Base-by-base conservation (phyloP, 2,797 vertebrate genomes). In the Paguma larvata region DNA sequence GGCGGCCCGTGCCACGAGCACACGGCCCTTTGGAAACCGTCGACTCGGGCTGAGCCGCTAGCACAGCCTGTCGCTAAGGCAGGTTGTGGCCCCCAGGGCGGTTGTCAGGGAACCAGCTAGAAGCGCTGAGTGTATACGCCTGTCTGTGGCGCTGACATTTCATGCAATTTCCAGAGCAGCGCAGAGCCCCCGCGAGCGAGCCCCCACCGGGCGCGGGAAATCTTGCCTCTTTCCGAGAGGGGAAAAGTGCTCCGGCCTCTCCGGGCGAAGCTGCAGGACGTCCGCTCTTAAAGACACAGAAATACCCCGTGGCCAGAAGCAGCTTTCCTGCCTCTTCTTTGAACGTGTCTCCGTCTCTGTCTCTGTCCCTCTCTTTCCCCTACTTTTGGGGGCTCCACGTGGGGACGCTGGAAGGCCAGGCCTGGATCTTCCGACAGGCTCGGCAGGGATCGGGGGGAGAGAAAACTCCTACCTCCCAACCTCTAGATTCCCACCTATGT, bases 401-500 rank as follows among this genome's bases (percentile, higher is more conserved):
- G 15, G 6, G 51, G 21, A 7, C 15, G 4, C 18, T 18, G 21
- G 46, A 46, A 46, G 85, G 53, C 46, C 67, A 82, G 46, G 41
- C 41, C 59, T 34, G 6, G 6, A 2, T 27, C 62, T 46, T 53
- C 65, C 53, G 1, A 11, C 4, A 16, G 19, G 23, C 3, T 46
- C 6, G 21, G 44, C 89, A 59, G 53, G 63, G 63, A 38, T 25
- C 0, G 34, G 41, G 15, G 56, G 25, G 46, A 44, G 21, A 63
- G 46, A 59, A 51, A 12, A 14, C 4, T 27, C 18, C n/a, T 6
- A 1, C 5, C 2, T 13, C 25, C 23, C 73, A 1, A 2, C 19
- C 18, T 82, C 41, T 2, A 5, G 9, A n/a, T 18, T n/a, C n/a
- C 11, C 80, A 5, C 0, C 1, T 32, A 1, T 1, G 30, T 14